Base-by-base conservation (phyloP, 2,888 invertebrate species). In the Bursaphelenchus okinawaensis region DNA sequence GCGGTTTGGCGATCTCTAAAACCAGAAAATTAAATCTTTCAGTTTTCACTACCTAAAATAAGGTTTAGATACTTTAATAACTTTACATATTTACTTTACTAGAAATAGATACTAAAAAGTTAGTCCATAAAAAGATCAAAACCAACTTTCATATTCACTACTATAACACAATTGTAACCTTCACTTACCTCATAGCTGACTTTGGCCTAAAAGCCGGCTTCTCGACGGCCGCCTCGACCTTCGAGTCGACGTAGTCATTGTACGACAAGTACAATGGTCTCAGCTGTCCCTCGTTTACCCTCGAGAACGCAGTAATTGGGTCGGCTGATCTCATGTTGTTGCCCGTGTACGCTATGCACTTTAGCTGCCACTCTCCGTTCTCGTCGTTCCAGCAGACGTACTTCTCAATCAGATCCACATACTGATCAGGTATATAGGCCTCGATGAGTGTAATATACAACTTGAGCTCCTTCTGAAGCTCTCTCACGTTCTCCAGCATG, bases 351-450 rank as follows among this genome's bases (percentile, higher is more conserved):
- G 96, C 96, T 24, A 62, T 61, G 84, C 95, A 95, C 83, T 90
- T 90, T 55, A 98, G 87, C 83, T 96, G 94, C 91, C 95, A 98
- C 84, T 98, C 96, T 29, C 95, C 95, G 29, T 94, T 91, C 81
- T 96, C 95, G 84, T 94, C 94, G 85, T 94, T 96, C 93, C 95
- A 98, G 81, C 91, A 90, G 52, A 93, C 90, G 82, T 93, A 91
- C 78, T 72, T 77, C 55, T 80, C 80, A 52, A 81, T 80, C 57
- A 75, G 26, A 83, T 91, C 91, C 87, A 92, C 90, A 84, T 93
- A 94, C 83, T 93, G 91, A 77, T 89, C 88, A 0, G 96, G 96
- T 83, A 98, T 93, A 83, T 92, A 95, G 54, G 89, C 89, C 83
- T 93, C 91, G 40, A 96, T 88, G 74, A 96, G 90, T 7, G 92